Percentiles rank a stretch among this genome's conserved stretches.
These are phyloP conservation scores for Craseonycteris thonglongyai DNA, from an alignment of 2,113 vertebrate species.

Conservation along the genomic window DNA sequence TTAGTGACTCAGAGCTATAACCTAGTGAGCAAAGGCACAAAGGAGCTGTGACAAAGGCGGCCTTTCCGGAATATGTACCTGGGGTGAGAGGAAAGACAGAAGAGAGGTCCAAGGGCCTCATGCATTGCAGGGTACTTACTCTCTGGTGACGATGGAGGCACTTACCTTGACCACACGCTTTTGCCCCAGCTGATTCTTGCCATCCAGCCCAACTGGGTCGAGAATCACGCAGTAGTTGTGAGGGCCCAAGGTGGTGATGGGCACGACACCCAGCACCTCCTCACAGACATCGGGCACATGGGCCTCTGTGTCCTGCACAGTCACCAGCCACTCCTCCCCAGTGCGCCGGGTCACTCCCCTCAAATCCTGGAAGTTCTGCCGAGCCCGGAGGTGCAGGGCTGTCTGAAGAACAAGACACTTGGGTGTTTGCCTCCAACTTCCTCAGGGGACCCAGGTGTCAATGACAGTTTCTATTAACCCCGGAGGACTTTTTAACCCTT, in stretches of 20 bases:
- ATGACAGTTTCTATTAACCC: neutral
- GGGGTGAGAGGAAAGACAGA: neutral
- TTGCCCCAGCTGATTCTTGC: constrained; percentile 91
- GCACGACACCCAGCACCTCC: constrained; percentile 86
- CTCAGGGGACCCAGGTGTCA: neutral
- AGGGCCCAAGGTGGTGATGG: constrained; percentile 86
- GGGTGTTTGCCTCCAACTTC: neutral
- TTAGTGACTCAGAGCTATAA: neutral
- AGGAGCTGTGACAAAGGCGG: neutral
- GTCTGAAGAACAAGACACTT: constrained; percentile 70
- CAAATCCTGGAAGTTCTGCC: constrained; percentile 82
- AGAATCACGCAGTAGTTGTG: constrained; percentile 89
- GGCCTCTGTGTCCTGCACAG: constrained; percentile 84
- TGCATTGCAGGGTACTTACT: neutral
- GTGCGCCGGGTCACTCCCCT: constrained; percentile 80
- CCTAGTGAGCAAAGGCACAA: neutral
- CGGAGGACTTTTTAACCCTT: neutral
- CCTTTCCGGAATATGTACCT: neutral
- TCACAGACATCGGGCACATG: constrained; percentile 89
- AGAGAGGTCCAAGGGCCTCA: neutral
- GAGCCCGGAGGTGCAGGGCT: constrained; percentile 89
- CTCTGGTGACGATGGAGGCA: rapidly evolving
- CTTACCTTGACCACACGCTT: constrained; percentile 90
- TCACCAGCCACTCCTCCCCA: constrained; percentile 93
- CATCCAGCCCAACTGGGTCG: constrained; percentile 84